phyloP scores from a whole-genome alignment of 1,140 invertebrate genomes.

The Penaeus japonicus region DNA sequence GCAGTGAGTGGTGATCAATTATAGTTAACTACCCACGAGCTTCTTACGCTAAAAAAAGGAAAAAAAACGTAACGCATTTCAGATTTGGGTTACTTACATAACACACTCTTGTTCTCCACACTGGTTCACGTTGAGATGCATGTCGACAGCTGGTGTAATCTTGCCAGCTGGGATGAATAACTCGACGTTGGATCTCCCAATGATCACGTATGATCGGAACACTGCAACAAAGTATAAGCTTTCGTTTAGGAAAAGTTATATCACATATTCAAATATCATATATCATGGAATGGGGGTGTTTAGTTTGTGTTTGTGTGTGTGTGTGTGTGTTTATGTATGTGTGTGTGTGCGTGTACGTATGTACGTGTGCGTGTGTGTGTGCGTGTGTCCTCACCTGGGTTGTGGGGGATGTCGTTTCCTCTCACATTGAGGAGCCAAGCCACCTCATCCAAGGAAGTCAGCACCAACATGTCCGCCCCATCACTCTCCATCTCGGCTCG shows the following conservation, averaged over 20 bases:
- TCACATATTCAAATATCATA: neutral
- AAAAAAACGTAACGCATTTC: no score
- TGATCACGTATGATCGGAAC: constrained; percentile 48
- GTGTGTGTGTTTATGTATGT: no score
- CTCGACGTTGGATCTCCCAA: constrained; percentile 67
- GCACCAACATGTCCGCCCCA: constrained; percentile 77
- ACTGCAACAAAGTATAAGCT: neutral
- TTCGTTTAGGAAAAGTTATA: neutral
- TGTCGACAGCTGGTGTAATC: constrained; percentile 62
- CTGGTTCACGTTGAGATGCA: constrained; percentile 60
- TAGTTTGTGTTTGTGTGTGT: no score
- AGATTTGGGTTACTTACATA: constrained; percentile 43
- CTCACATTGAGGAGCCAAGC: constrained; percentile 93
- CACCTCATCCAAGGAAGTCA: constrained; percentile 92
- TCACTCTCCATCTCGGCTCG: constrained; percentile 33
- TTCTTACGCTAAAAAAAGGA: no score
- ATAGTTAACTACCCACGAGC: no score
- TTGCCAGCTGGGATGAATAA: constrained; percentile 69
- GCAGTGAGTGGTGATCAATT: no score
- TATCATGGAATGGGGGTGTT: no score
- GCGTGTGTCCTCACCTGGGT: constrained; percentile 47
- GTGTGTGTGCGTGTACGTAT: no score
- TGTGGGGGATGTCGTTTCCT: constrained; percentile 86
- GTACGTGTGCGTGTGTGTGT: no score
- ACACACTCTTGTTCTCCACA: constrained; percentile 54